Conservation (phyloP, 2,113 vertebrate genomes). For the Choloepus hoffmanni region DNA sequence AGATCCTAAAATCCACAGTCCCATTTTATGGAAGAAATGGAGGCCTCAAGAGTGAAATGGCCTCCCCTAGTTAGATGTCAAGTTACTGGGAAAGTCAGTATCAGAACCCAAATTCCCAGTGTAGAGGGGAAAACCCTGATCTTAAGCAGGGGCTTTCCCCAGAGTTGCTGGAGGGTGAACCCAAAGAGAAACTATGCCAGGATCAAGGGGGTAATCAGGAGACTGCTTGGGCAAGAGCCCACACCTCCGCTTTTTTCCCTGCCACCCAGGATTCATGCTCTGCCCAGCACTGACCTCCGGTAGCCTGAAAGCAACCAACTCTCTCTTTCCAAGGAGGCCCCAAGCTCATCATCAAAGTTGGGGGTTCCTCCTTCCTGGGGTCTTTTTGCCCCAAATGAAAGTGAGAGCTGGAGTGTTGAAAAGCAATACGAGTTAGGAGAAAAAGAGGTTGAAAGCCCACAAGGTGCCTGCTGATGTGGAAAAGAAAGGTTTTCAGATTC, state of each 20-base stretch:
- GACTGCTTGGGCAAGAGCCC: neutral
- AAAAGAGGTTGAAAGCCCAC: neutral
- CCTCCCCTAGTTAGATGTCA: neutral
- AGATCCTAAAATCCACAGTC: neutral
- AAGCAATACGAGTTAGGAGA: slow-evolving; percentile 1
- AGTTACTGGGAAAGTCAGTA: neutral
- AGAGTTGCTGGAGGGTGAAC: neutral
- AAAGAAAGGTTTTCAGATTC: neutral
- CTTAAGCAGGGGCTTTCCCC: neutral
- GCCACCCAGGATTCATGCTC: neutral
- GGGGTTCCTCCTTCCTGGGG: neutral
- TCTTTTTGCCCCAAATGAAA: neutral
- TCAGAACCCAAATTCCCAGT: neutral
- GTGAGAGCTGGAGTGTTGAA: neutral
- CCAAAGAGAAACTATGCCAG: neutral
- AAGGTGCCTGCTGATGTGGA: neutral
- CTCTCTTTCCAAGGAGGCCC: neutral
- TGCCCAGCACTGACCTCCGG: neutral
- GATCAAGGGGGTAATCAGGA: neutral
- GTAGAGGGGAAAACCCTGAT: neutral
- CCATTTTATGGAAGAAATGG: neutral
- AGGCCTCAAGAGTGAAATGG: neutral
- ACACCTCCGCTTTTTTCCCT: neutral
- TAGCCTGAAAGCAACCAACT: neutral
- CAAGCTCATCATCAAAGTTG: neutral